These are phyloP conservation scores for Brachionus asplanchnoidis DNA, from an alignment of 1,140 invertebrate genomes.

Conservation along the genomic window DNA sequence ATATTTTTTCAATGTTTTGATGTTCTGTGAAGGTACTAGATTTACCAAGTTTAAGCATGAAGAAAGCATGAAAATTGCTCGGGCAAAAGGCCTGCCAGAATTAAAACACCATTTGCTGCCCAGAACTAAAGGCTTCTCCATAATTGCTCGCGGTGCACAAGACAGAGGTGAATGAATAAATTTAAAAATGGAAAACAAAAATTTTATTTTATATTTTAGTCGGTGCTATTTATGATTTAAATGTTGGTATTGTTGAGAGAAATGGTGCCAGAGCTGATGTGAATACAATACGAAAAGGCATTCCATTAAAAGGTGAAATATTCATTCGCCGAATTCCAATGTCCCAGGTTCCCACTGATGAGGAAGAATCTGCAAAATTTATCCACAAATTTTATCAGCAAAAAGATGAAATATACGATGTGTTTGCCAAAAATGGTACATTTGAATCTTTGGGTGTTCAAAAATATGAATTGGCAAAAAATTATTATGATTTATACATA, in stretches of 20 bases:
- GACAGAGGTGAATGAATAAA: not conserved
- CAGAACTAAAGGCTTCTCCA: conserved; percentile 76
- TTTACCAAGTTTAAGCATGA: conserved; percentile 81
- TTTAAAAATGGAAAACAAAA: not conserved
- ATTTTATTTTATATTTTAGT: not conserved
- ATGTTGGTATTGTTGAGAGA: not conserved
- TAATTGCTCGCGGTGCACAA: not conserved
- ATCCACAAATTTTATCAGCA: conserved; percentile 71
- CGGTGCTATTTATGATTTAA: conserved; percentile 37
- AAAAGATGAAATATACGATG: conserved; percentile 61
- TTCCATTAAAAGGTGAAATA: not conserved
- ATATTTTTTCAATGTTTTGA: conserved; percentile 50
- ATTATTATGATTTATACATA: conserved; percentile 50
- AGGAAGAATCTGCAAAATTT: conserved; percentile 72
- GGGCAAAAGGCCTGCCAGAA: conserved; percentile 73
- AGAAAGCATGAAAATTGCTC: conserved; percentile 78
- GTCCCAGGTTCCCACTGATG: conserved; percentile 71
- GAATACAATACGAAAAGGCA: not conserved
- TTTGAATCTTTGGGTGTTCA: conserved; percentile 48
- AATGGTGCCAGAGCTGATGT: not conserved
- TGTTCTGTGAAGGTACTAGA: conserved; percentile 88
- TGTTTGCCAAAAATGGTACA: conserved; percentile 49
- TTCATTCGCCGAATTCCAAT: conserved; percentile 67
- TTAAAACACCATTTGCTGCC: conserved; percentile 85
- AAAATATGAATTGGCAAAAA: conserved; percentile 45